A percentile compares a stretch with the other conserved stretches of the same genome.
Evolutionary conservation across 2,888 invertebrate genomes (phyloP).

Genomic region (Eutolmus rufibarbis): DNA sequence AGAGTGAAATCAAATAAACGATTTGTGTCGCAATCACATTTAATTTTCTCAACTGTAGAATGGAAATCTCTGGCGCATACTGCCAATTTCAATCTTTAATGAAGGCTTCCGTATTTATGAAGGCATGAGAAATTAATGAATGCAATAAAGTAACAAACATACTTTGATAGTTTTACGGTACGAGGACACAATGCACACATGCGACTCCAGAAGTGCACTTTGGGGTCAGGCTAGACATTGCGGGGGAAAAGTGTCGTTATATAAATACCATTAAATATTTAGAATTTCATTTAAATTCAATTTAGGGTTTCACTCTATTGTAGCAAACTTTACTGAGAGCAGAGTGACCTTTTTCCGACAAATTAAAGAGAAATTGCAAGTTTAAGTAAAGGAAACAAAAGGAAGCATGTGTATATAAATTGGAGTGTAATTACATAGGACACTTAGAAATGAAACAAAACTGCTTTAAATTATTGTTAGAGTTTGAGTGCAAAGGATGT

Average conservation of each 20-base stretch:
- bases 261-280: background rate
- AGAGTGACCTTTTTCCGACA: background rate
- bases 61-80: background rate
- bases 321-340: background rate
- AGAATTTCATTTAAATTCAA: background rate
- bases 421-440: background rate
- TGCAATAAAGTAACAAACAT: background rate
- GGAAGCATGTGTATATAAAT: background rate
- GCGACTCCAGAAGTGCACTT: background rate
- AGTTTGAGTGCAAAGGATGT: too few relatives aligned
- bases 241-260: background rate
- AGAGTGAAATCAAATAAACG: background rate
- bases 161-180: background rate
- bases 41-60: background rate
- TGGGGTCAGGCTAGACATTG: background rate
- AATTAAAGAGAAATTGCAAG: background rate
- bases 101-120: background rate
- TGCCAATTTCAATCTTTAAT: background rate
- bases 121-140: background rate
- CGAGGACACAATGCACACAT: background rate
- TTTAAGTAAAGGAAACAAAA: background rate
- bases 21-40: background rate
- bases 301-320: background rate
- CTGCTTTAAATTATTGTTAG: background rate
- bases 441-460: background rate